These are phyloP conservation scores for Crypturellus undulatus DNA, from an alignment of 2,113 vertebrate species.

Conservation along the genomic window DNA sequence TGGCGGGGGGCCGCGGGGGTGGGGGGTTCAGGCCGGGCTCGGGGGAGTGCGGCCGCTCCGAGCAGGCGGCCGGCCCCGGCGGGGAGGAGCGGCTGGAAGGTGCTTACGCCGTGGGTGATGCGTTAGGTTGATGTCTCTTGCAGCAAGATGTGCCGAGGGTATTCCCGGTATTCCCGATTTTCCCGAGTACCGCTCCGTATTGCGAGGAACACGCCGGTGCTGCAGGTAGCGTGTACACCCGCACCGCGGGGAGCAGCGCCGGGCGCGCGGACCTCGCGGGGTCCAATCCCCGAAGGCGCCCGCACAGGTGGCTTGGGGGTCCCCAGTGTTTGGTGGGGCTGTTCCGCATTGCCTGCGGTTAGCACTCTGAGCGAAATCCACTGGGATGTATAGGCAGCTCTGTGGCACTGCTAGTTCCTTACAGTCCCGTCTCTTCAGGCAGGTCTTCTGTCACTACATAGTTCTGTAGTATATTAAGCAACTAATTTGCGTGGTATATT, in stretches of 20 bases:
- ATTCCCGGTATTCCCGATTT: not conserved
- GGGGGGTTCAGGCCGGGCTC: too few relatives aligned
- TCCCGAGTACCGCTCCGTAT: not conserved
- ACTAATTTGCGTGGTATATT: not conserved
- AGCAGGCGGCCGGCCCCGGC: too few relatives aligned
- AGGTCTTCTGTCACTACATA: not conserved
- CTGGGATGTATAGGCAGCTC: not conserved
- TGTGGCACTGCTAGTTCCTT: not conserved
- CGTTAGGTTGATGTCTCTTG: not conserved
- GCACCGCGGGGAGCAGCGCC: too few relatives aligned
- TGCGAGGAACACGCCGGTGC: not conserved
- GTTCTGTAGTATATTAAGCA: not conserved
- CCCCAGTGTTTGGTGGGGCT: not conserved
- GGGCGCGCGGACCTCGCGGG: too few relatives aligned
- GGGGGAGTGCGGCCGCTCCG: too few relatives aligned
- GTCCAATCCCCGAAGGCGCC: not conserved
- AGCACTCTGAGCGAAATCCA: accelerated
- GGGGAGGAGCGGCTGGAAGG: too few relatives aligned
- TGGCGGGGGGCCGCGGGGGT: too few relatives aligned
- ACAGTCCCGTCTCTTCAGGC: not conserved
- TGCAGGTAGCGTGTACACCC: too few relatives aligned
- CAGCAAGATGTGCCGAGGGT: not conserved
- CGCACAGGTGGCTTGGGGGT: not conserved
- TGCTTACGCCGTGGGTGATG: too few relatives aligned
- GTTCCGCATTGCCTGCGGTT: not conserved